phyloP scores from a whole-genome alignment of 2,888 invertebrate species.

The Allacma fusca region DNA sequence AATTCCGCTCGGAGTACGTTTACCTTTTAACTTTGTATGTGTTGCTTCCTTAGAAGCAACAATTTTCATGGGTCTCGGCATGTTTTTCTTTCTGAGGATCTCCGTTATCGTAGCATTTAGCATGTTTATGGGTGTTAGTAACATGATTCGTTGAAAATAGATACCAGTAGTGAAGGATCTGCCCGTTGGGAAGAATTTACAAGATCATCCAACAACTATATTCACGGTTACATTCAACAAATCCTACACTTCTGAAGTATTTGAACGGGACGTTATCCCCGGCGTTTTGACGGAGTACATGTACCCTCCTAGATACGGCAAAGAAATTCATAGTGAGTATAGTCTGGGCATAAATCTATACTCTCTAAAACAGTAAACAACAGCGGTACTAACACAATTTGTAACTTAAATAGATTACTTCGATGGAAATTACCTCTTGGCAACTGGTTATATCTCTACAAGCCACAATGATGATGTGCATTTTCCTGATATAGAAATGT shows the following conservation, averaged over 20 bases:
- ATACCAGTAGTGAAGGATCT: conserved; percentile 25
- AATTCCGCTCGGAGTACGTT: conserved; percentile 16
- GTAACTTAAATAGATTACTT: too few species aligned
- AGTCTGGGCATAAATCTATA: too few species aligned
- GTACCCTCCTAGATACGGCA: too few species aligned
- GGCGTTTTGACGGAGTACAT: neutral
- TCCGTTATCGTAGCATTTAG: too few species aligned
- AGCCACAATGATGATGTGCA: conserved; percentile 36
- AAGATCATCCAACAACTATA: conserved; percentile 33
- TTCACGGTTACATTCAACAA: conserved; percentile 33
- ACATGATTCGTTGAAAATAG: conserved; percentile 14
- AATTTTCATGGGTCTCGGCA: too few species aligned
- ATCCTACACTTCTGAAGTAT: conserved; percentile 13
- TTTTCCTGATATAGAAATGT: conserved; percentile 57
- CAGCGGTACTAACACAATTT: too few species aligned
- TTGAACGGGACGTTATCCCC: conserved; percentile 30
- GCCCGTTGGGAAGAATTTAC: conserved; percentile 37
- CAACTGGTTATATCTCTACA: conserved; percentile 35
- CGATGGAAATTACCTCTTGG: conserved; percentile 27
- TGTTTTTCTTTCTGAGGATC: too few species aligned
- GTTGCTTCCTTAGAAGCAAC: too few species aligned
- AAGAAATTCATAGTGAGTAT: too few species aligned
- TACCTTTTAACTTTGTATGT: neutral
- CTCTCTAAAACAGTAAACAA: too few species aligned
- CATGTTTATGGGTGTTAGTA: too few species aligned